These are phyloP conservation scores for Drosophila macrospina DNA, from an alignment of 2,888 invertebrate genomes.

Conservation along the genomic window DNA sequence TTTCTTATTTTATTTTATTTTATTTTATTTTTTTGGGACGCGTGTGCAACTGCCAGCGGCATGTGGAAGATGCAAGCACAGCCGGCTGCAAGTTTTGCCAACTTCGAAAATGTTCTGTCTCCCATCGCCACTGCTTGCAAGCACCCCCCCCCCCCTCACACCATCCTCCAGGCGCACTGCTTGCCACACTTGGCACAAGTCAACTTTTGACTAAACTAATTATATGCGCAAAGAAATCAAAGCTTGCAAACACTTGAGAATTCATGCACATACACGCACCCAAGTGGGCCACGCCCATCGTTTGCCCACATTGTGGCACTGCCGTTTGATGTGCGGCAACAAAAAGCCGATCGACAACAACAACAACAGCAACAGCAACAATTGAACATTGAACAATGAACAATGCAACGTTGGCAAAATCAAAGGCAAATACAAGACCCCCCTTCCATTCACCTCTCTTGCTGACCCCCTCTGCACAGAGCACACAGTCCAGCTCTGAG, in stretches of 20 bases:
- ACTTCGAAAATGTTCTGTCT: slow-evolving; percentile 18
- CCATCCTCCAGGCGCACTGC: too few relatives aligned
- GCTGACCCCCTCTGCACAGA: background rate
- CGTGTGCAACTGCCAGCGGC: slow-evolving; percentile 14
- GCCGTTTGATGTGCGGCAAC: slow-evolving; percentile 61
- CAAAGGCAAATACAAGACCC: slow-evolving; percentile 42
- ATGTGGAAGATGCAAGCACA: slow-evolving; percentile 13
- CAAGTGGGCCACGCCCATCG: slow-evolving; percentile 51
- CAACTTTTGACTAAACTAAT: slow-evolving; percentile 74
- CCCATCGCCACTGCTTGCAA: too few relatives aligned
- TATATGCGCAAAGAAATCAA: slow-evolving; percentile 69
- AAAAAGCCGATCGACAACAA: slow-evolving; percentile 62
- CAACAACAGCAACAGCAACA: slow-evolving; percentile 15
- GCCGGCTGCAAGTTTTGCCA: slow-evolving; percentile 40
- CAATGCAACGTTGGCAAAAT: slow-evolving; percentile 29
- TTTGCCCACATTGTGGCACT: background rate
- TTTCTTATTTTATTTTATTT: slow-evolving; percentile 4
- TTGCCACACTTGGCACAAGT: slow-evolving; percentile 32
- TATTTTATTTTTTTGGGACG: slow-evolving; percentile 8
- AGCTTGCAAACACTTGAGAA: slow-evolving; percentile 52
- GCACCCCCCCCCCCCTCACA: too few relatives aligned
- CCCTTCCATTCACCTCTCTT: slow-evolving; percentile 4
- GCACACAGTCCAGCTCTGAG: slow-evolving; percentile 18
- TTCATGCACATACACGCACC: slow-evolving; percentile 64
- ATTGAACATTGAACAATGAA: slow-evolving; percentile 22